Conservation (phyloP, 2,888 invertebrate genomes). For the Perithous albicinctus region DNA sequence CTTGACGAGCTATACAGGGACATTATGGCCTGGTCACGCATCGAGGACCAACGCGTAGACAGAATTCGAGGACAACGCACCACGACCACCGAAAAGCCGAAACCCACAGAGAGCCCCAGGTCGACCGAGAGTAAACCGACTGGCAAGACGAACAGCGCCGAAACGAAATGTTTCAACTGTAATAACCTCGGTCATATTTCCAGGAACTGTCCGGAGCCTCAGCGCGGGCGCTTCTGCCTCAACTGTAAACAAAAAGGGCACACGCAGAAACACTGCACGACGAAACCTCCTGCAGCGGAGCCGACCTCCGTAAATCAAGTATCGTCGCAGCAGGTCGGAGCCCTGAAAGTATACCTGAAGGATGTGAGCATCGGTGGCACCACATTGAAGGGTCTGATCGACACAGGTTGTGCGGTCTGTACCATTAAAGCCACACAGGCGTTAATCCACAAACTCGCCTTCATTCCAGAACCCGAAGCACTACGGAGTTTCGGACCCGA, state of each 20-base stretch:
- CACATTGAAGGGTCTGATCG: conserved; percentile 6
- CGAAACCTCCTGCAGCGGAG: neutral
- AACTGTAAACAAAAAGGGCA: neutral
- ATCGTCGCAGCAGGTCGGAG: neutral
- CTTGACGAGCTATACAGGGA: conserved; percentile 16
- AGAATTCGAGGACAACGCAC: neutral
- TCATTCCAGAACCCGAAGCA: neutral
- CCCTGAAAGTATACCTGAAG: neutral
- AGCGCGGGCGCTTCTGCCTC: neutral
- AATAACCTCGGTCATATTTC: conserved; percentile 12
- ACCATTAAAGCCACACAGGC: conserved; percentile 25
- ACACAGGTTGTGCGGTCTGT: conserved; percentile 40
- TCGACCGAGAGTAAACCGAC: neutral
- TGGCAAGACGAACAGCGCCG: neutral
- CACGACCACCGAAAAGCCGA: neutral
- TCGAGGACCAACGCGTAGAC: conserved; percentile 7
- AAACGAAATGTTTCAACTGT: conserved; percentile 26
- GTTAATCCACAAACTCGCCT: neutral
- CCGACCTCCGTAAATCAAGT: conserved; percentile 4
- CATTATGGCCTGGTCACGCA: neutral
- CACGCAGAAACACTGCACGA: neutral
- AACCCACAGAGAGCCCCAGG: neutral
- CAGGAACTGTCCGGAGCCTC: neutral
- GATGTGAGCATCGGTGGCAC: neutral
- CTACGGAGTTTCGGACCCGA: conserved; percentile 31